phyloP scores from a whole-genome alignment of 92 coral and sea anemone species.

The Meandrina meandrites region DNA sequence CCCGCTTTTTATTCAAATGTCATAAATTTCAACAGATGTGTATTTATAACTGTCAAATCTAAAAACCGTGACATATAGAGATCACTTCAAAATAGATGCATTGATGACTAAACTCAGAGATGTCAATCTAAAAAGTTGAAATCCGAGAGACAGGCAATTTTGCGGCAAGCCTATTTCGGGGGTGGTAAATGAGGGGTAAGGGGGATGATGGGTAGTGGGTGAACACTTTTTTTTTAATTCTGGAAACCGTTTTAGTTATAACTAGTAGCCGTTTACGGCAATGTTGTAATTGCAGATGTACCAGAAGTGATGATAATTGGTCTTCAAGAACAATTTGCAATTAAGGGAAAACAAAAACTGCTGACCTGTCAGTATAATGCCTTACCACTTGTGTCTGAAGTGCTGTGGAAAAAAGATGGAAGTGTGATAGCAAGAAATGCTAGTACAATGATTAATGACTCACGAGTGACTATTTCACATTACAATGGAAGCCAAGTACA shows the following conservation, averaged over 20 bases:
- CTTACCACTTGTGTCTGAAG: conserved; percentile 12
- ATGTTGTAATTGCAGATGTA: neutral
- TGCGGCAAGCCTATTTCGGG: no score
- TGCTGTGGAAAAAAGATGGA: neutral
- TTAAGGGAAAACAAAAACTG: neutral
- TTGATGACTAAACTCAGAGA: no score
- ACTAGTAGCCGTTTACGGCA: no score
- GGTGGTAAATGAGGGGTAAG: no score
- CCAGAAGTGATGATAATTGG: conserved; percentile 16
- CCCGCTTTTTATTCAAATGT: no score
- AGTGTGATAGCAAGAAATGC: neutral
- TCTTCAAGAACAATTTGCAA: neutral
- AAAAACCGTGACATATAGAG: no score
- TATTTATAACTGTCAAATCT: no score
- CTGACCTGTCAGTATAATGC: conserved; percentile 20
- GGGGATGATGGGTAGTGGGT: no score
- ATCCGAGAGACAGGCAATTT: no score
- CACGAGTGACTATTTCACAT: neutral
- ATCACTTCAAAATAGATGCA: no score
- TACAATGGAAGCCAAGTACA: neutral
- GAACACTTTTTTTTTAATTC: neutral
- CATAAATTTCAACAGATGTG: no score
- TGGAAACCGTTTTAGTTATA: neutral
- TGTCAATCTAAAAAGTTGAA: no score
- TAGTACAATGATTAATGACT: neutral